Percentiles rank a stretch among this genome's conserved stretches.
These are phyloP conservation scores for Prionailurus bengalensis DNA, from an alignment of 2,113 vertebrate genomes.

Conservation along the genomic window DNA sequence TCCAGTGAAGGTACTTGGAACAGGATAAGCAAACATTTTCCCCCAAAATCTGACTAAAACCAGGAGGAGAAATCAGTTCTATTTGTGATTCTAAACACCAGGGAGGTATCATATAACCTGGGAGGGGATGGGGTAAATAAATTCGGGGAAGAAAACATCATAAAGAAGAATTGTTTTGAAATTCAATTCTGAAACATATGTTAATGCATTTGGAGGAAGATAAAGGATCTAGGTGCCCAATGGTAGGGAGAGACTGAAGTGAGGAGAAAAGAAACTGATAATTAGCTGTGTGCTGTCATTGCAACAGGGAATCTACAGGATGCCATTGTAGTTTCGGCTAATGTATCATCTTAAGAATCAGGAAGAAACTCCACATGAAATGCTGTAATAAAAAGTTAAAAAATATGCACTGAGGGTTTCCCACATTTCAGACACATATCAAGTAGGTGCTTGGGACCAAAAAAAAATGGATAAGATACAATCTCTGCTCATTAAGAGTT, in stretches of 20 bases:
- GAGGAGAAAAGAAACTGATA: constrained; percentile 42
- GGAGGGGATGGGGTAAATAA: background rate
- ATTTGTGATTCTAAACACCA: background rate
- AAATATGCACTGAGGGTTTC: background rate
- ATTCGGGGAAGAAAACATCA: constrained; percentile 27
- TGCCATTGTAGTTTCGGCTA: background rate
- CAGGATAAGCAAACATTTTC: background rate
- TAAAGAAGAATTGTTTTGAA: constrained; percentile 54
- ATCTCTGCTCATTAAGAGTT: background rate
- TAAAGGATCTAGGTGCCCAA: background rate
- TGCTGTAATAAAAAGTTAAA: background rate
- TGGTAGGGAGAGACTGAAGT: background rate
- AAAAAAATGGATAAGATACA: background rate
- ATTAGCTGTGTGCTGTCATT: background rate
- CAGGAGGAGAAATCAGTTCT: constrained; percentile 32
- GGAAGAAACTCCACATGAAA: background rate
- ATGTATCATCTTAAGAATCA: background rate
- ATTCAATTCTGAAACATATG: constrained; percentile 31
- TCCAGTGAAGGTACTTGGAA: background rate
- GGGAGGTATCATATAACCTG: constrained; percentile 2
- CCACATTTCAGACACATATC: background rate
- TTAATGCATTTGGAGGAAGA: background rate
- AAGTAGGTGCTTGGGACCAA: constrained; percentile 2
- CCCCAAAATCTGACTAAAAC: constrained; percentile 29
- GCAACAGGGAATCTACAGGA: background rate